Evolutionary conservation across 2,888 invertebrate species (phyloP).

Genomic region (Caenorhabditis angaria): DNA sequence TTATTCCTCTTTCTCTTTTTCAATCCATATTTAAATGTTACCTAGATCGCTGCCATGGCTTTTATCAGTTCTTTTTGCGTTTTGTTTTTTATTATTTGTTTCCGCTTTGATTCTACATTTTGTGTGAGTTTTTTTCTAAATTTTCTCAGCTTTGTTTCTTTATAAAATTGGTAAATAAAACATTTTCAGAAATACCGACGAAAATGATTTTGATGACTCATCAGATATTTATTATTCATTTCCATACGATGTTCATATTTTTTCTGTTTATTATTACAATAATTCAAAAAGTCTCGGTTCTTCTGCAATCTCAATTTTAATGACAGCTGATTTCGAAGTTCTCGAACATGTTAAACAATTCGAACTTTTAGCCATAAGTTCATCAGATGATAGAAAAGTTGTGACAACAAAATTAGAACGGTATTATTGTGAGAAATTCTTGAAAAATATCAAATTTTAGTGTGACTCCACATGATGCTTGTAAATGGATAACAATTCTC

Average conservation of each 20-base stretch:
- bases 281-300: conserved; percentile 38
- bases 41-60: conserved; percentile 33
- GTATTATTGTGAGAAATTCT: too few relatives aligned
- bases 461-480: conserved; percentile 47
- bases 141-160: conserved; percentile 1
- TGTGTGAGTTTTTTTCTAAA: conserved; percentile 26
- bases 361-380: conserved; percentile 22
- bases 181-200: conserved; percentile 19
- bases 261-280: conserved; percentile 31
- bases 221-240: conserved; percentile 19
- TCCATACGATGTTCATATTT: conserved; percentile 36
- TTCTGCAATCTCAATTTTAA: conserved; percentile 22
- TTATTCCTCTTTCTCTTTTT: not conserved
- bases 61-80: conserved; percentile 29
- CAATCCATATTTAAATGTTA: conserved; percentile 20
- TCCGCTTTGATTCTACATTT: conserved; percentile 27
- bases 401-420: not conserved
- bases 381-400: conserved; percentile 9
- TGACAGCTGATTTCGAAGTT: conserved; percentile 39
- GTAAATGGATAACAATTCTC: conserved; percentile 47
- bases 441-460: conserved; percentile 28
- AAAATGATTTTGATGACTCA: conserved; percentile 18
- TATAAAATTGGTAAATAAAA: not conserved
- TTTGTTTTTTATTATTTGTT: conserved; percentile 34
- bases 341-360: conserved; percentile 16